Evolutionary conservation across 2,113 vertebrate genomes (phyloP).

Genomic region (Centropristis striata): DNA sequence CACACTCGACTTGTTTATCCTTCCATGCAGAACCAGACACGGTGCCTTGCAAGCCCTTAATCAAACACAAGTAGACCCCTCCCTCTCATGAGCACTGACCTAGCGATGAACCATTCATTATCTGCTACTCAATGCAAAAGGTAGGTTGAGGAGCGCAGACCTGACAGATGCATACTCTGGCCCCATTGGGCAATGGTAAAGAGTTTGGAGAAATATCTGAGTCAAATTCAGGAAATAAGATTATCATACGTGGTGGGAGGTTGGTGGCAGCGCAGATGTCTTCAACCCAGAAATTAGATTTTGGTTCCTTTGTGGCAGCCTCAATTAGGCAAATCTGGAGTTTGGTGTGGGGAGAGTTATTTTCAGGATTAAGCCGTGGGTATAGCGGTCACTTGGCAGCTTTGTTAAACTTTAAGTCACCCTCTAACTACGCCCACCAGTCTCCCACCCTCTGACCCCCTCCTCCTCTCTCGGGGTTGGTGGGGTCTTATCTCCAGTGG

Average conservation of each 20-base stretch:
- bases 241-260: neutral
- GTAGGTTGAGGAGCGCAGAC: slow-evolving; percentile 14
- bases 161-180: slow-evolving; percentile 32
- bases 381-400: slow-evolving; percentile 58
- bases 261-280: neutral
- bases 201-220: slow-evolving; percentile 16
- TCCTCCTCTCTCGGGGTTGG: slow-evolving; percentile 32
- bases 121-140: slow-evolving; percentile 59
- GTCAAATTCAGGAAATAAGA: slow-evolving; percentile 23
- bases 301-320: neutral
- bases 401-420: slow-evolving; percentile 72
- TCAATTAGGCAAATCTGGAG: slow-evolving; percentile 15
- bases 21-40: slow-evolving; percentile 75
- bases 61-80: slow-evolving; percentile 76
- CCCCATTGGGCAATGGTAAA: slow-evolving; percentile 15
- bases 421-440: slow-evolving; percentile 33
- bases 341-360: slow-evolving; percentile 16
- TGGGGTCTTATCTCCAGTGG: slow-evolving; percentile 79
- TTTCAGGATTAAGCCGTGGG: slow-evolving; percentile 42
- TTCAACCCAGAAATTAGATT: slow-evolving; percentile 22
- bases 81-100: slow-evolving; percentile 70
- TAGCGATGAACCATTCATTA: slow-evolving; percentile 75
- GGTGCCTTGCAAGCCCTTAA: slow-evolving; percentile 70
- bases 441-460: slow-evolving; percentile 37
- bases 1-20: slow-evolving; percentile 73